phyloP scores from a whole-genome alignment of 1,140 invertebrate genomes.

The Conopomorpha cramerella region DNA sequence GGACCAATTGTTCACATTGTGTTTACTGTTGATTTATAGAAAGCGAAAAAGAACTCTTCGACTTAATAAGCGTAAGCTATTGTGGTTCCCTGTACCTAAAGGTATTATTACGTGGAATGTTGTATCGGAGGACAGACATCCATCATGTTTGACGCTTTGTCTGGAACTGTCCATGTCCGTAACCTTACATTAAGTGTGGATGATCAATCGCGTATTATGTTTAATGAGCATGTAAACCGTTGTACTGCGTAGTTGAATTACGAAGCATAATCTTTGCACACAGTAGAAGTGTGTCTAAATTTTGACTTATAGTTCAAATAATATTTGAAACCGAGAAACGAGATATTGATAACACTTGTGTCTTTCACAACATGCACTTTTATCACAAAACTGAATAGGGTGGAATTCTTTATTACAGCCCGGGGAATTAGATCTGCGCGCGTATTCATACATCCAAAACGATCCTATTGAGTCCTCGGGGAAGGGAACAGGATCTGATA shows the following conservation, averaged over 20 bases:
- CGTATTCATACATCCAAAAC: constrained; percentile 36
- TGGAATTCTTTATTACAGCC: constrained; percentile 17
- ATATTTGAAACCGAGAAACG: too few species aligned
- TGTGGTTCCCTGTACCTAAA: constrained; percentile 4
- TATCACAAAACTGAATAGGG: background rate
- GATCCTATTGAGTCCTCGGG: constrained; percentile 51
- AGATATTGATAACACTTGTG: too few species aligned
- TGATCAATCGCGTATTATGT: constrained; percentile 27
- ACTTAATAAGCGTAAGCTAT: constrained; percentile 19
- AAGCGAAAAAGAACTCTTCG: constrained; percentile 20
- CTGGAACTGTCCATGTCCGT: too few species aligned
- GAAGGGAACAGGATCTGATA: constrained; percentile 58
- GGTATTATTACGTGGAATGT: constrained; percentile 13
- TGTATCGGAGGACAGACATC: constrained; percentile 34
- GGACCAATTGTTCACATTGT: constrained; percentile 58
- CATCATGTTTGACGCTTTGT: constrained; percentile 28
- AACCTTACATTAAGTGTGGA: constrained; percentile 19
- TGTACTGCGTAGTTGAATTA: too few species aligned
- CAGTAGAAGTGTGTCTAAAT: too few species aligned
- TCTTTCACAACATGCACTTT: too few species aligned
- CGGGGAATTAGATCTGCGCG: constrained; percentile 43
- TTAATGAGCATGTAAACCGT: constrained; percentile 21
- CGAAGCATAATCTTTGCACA: too few species aligned
- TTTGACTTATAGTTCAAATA: too few species aligned
- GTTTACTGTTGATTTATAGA: constrained; percentile 43